A percentile compares a stretch with the other conserved stretches of the same genome.
These are phyloP conservation scores for Temnothorax curvispinosus DNA, from an alignment of 1,140 invertebrate genomes.

Conservation along the genomic window DNA sequence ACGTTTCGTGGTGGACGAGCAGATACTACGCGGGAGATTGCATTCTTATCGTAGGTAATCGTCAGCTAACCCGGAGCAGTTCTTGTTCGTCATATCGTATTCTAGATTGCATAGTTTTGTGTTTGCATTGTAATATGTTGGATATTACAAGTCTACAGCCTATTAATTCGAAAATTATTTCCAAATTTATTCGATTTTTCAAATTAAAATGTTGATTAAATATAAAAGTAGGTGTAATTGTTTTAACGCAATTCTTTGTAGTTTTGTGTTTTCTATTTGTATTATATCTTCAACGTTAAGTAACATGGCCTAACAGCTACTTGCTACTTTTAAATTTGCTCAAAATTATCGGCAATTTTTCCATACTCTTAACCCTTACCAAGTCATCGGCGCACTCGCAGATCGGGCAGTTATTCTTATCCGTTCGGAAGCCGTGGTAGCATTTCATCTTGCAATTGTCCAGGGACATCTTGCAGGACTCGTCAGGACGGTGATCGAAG, in stretches of 20 bases:
- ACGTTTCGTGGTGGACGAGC: constrained; percentile 6
- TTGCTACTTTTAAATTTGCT: not conserved
- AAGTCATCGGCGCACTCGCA: constrained; percentile 74
- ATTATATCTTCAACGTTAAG: not conserved
- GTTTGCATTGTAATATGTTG: not conserved
- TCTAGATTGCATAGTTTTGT: not conserved
- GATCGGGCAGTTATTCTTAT: constrained; percentile 72
- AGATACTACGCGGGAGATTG: constrained; percentile 4
- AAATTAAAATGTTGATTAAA: constrained; percentile 9
- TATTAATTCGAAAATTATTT: not conserved
- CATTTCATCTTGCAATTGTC: constrained; percentile 76
- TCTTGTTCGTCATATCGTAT: not conserved
- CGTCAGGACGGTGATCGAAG: not conserved
- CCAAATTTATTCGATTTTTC: not conserved
- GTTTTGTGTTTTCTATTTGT: not conserved
- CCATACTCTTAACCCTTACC: constrained; percentile 20
- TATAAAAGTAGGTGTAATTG: not conserved
- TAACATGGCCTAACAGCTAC: not conserved
- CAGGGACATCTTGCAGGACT: constrained; percentile 50
- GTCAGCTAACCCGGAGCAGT: not conserved
- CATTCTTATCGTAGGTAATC: constrained; percentile 31
- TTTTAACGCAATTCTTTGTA: not conserved
- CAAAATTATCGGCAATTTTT: not conserved
- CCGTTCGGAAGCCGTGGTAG: constrained; percentile 70
- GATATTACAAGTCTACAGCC: not conserved